These are phyloP conservation scores for Drosophila teissieri DNA, from an alignment of 1,140 invertebrate genomes.

Conservation along the genomic window DNA sequence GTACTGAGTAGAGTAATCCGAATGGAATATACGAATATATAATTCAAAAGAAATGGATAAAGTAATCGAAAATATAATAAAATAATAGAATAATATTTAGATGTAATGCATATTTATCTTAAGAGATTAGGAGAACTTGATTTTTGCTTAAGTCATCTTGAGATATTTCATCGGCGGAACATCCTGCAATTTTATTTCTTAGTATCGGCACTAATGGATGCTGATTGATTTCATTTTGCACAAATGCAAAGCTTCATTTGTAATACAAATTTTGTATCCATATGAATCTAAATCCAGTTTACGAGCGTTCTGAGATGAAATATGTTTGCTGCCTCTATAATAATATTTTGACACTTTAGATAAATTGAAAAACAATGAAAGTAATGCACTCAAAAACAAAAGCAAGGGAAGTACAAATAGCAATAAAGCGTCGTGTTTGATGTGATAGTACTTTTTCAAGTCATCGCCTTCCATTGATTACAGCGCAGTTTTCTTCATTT, in stretches of 20 bases:
- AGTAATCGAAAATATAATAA: slow-evolving; percentile 5
- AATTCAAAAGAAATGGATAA: slow-evolving; percentile 4
- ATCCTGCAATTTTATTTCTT: neutral
- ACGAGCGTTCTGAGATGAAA: neutral
- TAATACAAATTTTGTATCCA: too few species aligned
- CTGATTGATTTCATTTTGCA: neutral
- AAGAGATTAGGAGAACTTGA: too few species aligned
- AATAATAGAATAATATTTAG: slow-evolving; percentile 24
- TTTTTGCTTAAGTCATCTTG: neutral
- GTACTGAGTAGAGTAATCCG: slow-evolving; percentile 8
- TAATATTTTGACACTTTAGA: neutral
- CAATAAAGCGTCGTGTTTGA: too few species aligned
- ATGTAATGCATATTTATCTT: too few species aligned
- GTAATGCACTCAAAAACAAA: too few species aligned
- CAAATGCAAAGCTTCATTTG: neutral
- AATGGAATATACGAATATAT: slow-evolving; percentile 5
- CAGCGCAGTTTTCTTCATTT: neutral
- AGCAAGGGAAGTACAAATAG: neutral
- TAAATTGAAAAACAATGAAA: neutral
- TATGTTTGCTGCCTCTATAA: neutral
- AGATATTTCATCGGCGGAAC: neutral
- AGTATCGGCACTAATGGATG: neutral
- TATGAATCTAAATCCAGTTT: slow-evolving; percentile 1
- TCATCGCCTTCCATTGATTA: too few species aligned
- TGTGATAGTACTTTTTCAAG: too few species aligned